These are phyloP conservation scores for Atta colombica DNA, from an alignment of 1,140 invertebrate genomes.

Conservation along the genomic window DNA sequence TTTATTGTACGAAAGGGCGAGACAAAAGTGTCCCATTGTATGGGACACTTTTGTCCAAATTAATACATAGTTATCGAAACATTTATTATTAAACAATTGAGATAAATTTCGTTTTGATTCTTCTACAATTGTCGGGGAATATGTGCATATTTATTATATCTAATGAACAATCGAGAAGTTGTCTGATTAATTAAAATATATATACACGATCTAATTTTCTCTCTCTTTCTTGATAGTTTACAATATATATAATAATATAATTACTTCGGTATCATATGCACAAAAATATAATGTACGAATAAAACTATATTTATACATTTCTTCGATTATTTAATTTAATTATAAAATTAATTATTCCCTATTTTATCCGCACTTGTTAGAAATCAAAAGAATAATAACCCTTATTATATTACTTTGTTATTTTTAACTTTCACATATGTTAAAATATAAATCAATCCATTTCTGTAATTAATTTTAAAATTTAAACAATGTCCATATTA, in stretches of 20 bases:
- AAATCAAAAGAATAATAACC: too few species aligned
- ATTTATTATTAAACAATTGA: not conserved
- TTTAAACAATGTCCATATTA: too few species aligned
- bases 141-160: not conserved
- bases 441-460: too few species aligned
- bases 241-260: not conserved
- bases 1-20: conserved; percentile 15
- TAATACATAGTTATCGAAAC: not conserved
- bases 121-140: not conserved
- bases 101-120: conserved; percentile 31
- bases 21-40: conserved; percentile 8
- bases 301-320: not conserved
- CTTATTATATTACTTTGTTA: too few species aligned
- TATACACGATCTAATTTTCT: not conserved
- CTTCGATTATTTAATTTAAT: not conserved
- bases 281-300: not conserved
- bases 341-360: not conserved
- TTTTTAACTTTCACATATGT: too few species aligned
- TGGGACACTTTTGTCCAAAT: not conserved
- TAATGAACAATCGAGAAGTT: not conserved
- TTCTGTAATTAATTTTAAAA: too few species aligned
- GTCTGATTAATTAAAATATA: not conserved
- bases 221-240: not conserved
- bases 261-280: not conserved
- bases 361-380: not conserved